phyloP scores from a whole-genome alignment of 2,888 invertebrate species.

The Perizoma flavofasciatum region DNA sequence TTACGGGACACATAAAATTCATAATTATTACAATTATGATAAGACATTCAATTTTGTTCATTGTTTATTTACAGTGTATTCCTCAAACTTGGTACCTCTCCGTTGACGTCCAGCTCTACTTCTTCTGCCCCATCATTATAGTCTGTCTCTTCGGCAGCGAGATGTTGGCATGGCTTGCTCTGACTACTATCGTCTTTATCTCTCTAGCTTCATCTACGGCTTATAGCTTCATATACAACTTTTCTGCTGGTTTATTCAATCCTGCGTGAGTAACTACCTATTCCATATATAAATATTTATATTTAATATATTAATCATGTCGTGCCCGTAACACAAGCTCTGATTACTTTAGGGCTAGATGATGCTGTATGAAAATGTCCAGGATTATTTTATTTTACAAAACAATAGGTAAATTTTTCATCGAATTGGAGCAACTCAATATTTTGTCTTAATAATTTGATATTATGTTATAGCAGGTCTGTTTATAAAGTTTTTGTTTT shows the following conservation, averaged over 20 bases:
- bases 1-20: too few species aligned
- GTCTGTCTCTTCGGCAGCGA: constrained; percentile 53
- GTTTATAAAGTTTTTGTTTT: neutral
- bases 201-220: constrained; percentile 49
- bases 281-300: too few species aligned
- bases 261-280: constrained; percentile 59
- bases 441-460: too few species aligned
- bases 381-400: too few species aligned
- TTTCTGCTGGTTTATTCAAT: constrained; percentile 58
- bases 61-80: constrained; percentile 64
- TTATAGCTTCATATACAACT: constrained; percentile 61
- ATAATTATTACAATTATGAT: neutral
- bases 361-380: too few species aligned
- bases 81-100: constrained; percentile 63
- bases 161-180: constrained; percentile 47
- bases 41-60: constrained; percentile 6
- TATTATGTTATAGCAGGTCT: too few species aligned
- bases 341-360: too few species aligned
- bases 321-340: neutral
- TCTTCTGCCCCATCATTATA: constrained; percentile 54
- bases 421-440: neutral
- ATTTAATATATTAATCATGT: too few species aligned
- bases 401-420: too few species aligned
- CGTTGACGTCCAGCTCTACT: constrained; percentile 61
- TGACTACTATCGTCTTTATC: constrained; percentile 42